phyloP scores from a whole-genome alignment of 2,888 invertebrate species.

The Nomada ruficornis region DNA sequence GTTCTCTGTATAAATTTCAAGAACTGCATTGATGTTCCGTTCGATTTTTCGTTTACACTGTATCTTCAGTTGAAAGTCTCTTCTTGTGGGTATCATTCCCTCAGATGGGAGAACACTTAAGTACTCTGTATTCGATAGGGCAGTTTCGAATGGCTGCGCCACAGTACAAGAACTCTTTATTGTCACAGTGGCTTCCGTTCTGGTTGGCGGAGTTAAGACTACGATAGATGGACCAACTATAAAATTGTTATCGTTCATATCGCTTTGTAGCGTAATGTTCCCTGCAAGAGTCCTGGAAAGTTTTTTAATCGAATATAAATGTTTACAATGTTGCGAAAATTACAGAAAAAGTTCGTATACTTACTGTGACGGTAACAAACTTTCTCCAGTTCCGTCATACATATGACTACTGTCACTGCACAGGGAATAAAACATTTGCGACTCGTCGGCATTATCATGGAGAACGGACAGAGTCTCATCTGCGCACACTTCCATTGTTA shows the following conservation, averaged over 20 bases:
- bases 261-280: conserved; percentile 7
- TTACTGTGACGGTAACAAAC: conserved; percentile 77
- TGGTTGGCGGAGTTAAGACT: conserved; percentile 69
- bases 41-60: conserved; percentile 72
- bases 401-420: conserved; percentile 78
- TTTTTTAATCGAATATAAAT: not conserved
- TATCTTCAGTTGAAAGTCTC: conserved; percentile 73
- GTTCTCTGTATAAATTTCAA: conserved; percentile 76
- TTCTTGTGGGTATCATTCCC: conserved; percentile 76
- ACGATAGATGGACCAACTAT: conserved; percentile 67
- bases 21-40: conserved; percentile 67
- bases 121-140: conserved; percentile 68
- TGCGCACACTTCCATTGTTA: conserved; percentile 79
- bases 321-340: not conserved
- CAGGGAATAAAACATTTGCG: conserved; percentile 81
- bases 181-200: conserved; percentile 71
- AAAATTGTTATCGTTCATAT: conserved; percentile 63
- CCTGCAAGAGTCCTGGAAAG: conserved; percentile 46
- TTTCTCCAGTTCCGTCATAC: conserved; percentile 76
- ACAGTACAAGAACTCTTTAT: conserved; percentile 69
- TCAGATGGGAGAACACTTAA: conserved; percentile 74
- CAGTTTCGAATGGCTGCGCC: conserved; percentile 75
- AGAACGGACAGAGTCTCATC: conserved; percentile 81
- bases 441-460: conserved; percentile 80
- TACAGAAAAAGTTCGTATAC: not conserved